These are phyloP conservation scores for Hyla sarda DNA, from an alignment of 2,113 vertebrate genomes.

Conservation along the genomic window DNA sequence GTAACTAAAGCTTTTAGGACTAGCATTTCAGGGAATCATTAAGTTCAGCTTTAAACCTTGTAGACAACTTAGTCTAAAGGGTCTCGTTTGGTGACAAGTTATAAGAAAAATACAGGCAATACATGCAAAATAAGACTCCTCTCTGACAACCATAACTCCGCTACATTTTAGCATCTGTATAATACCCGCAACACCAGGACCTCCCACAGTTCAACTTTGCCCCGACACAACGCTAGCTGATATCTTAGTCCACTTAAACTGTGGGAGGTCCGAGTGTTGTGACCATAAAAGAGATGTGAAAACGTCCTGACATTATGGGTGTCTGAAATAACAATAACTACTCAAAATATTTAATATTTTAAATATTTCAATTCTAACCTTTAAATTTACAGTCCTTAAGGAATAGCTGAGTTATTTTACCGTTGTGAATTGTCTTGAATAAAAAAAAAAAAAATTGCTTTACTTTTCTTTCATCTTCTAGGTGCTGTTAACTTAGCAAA, in stretches of 20 bases:
- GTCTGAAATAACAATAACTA: neutral
- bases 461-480: neutral
- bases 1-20: no score
- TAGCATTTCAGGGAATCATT: no score
- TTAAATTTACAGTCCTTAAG: no score
- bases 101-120: no score
- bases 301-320: neutral
- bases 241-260: neutral
- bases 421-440: neutral
- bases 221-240: no score
- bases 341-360: neutral
- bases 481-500: conserved; percentile 29
- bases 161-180: neutral
- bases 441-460: no score
- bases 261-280: neutral
- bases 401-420: neutral
- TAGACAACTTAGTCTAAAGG: no score
- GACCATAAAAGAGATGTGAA: neutral
- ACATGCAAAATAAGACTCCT: neutral
- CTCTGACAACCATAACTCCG: neutral
- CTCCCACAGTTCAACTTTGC: neutral
- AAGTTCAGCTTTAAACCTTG: no score
- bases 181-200: neutral
- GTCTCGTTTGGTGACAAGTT: no score
- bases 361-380: neutral